Base-by-base conservation (phyloP, 2,113 vertebrate species). In the Romanogobio albipinnatus region DNA sequence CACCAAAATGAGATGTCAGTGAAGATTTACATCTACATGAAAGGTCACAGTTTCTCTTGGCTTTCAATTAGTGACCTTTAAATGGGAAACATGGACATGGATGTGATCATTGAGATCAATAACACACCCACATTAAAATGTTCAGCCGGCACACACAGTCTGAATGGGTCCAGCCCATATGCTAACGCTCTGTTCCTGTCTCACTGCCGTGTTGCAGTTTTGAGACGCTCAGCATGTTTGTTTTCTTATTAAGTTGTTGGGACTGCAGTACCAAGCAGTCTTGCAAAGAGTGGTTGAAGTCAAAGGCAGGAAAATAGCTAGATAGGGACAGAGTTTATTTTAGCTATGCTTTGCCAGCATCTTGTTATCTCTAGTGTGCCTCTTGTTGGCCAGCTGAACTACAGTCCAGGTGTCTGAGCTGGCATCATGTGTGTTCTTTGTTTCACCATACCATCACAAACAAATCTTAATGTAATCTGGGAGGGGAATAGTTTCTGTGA, bases 21-120 rank as follows among this genome's bases (percentile, higher is more conserved):
- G 82, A 85, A 88, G 87, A 87, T 85, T 89, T 61, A 81, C 36
- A 85, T 71, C 19, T 19, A 43, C 39, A 89, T 71, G 81, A 86
- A 93, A 94, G 93, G 94, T 93, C 92, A 94, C 92, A 88, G 88
- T 90, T 86, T 90, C 89, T 75, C 49, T 78, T 91, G 89, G 89
- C 90, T 94, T 93, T 92, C 85, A 93, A 91, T 94, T 87, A 90
- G 17, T 43, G 53, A 88, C 76, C 85, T 87, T 84, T 84, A 77
- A 70, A 86, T 90, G 85, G 91, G 84, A 88, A 89, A 91, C 81
- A 87, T 82, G 86, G 76, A 76, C 76, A 85, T 80, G 74, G 77
- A 81, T 75, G 53, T 74, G 61, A 47, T 33, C 85, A 87, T 76
- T 49, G n/a, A 80, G 85, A 92, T 94, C 92, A 79, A 92, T 93